Conservation (phyloP, 2,797 vertebrate genomes). For the Pitangus sulphuratus region DNA sequence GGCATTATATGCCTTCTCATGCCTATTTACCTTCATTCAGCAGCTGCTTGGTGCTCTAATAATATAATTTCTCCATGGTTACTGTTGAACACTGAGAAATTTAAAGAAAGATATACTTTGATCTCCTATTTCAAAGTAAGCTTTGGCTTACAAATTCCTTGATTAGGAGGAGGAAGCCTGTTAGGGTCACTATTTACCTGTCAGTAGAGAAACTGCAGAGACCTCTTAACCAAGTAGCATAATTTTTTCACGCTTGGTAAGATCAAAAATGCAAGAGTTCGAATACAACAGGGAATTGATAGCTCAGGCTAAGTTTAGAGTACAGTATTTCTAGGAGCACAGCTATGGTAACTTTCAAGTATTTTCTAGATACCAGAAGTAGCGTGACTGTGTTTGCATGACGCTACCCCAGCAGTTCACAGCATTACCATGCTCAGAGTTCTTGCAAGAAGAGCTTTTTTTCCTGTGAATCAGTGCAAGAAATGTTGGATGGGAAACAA, state of each 20-base stretch:
- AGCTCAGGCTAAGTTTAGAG: background rate
- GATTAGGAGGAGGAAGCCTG: background rate
- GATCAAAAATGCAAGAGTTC: background rate
- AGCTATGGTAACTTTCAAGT: background rate
- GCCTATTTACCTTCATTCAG: background rate
- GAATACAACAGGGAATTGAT: background rate
- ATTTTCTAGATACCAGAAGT: background rate
- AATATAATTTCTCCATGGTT: background rate
- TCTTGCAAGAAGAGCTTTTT: background rate
- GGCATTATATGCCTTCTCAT: background rate
- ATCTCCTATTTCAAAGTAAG: background rate
- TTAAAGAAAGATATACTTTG: background rate
- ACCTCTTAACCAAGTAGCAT: background rate
- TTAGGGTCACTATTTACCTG: background rate
- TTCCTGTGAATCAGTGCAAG: background rate
- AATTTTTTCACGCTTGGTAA: background rate
- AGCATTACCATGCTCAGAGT: fast-evolving
- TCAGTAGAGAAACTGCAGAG: background rate
- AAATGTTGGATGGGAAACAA: background rate
- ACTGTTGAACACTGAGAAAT: background rate
- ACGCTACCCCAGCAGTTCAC: background rate
- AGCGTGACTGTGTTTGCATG: background rate
- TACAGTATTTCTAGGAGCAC: background rate
- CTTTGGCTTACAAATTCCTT: background rate
- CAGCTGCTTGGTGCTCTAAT: background rate